Evolutionary conservation across 1,140 invertebrate species (phyloP).

Genomic region (Zaprionus nigranus): DNA sequence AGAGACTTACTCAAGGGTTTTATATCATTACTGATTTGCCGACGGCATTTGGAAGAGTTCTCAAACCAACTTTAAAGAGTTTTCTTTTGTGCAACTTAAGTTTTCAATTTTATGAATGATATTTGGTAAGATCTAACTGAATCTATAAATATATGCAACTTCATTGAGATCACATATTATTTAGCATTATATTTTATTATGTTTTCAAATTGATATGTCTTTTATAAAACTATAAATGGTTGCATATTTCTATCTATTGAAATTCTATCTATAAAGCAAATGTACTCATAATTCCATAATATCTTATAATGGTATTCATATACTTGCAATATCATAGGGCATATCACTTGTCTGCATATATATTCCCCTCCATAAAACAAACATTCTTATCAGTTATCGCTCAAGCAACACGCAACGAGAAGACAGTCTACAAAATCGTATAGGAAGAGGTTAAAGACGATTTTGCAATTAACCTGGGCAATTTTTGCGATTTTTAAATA

Average conservation of each 20-base stretch:
- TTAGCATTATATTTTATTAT: too few relatives aligned
- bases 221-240: too few relatives aligned
- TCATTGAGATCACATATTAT: too few relatives aligned
- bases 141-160: background rate
- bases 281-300: background rate
- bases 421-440: background rate
- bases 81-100: background rate
- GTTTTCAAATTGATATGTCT: too few relatives aligned
- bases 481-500: conserved; percentile 77
- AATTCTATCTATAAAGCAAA: background rate
- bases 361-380: background rate
- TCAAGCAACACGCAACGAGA: background rate
- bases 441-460: conserved; percentile 11
- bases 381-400: background rate
- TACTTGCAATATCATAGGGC: background rate
- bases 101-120: background rate
- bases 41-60: background rate
- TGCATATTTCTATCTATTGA: too few relatives aligned
- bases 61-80: background rate
- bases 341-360: conserved; percentile 11
- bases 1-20: background rate
- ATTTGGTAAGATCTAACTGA: background rate
- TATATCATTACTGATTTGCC: background rate
- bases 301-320: background rate
- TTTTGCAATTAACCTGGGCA: conserved; percentile 74